Evolutionary conservation across 2,113 vertebrate genomes (phyloP).

Genomic region (Hiodon alosoides): DNA sequence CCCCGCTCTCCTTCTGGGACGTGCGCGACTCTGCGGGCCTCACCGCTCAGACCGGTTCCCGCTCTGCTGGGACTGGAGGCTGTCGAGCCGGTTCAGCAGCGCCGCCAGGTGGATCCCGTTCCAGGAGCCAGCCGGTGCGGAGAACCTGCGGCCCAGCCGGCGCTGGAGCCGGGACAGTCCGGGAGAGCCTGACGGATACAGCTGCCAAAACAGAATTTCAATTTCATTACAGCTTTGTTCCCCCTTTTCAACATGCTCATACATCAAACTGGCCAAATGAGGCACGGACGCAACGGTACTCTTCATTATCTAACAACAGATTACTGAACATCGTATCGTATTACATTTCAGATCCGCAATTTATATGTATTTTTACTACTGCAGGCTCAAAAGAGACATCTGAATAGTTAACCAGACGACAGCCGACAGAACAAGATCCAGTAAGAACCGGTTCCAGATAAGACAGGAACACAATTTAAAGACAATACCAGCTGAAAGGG

Average conservation of each 20-base stretch:
- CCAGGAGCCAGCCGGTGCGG: conserved; percentile 13
- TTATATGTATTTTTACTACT: neutral
- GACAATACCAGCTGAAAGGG: conserved; percentile 76
- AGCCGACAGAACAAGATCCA: too few relatives aligned
- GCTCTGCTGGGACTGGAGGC: conserved; percentile 31
- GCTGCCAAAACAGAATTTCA: conserved; percentile 55
- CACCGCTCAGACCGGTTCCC: conserved; percentile 29
- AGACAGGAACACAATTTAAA: neutral
- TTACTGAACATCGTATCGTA: neutral
- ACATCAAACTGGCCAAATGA: neutral
- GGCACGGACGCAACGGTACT: neutral
- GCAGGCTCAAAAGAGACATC: neutral
- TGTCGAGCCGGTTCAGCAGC: conserved; percentile 36
- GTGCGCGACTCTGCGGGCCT: neutral
- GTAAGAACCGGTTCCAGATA: too few relatives aligned
- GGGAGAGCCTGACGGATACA: conserved; percentile 64
- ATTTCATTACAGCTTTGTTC: neutral
- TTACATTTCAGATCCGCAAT: neutral
- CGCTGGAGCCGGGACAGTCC: conserved; percentile 44
- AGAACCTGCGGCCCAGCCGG: conserved; percentile 47
- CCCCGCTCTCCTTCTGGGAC: too few relatives aligned
- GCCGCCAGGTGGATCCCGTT: conserved; percentile 30
- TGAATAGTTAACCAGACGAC: neutral
- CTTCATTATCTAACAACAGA: neutral
- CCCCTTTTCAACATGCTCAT: neutral